These are phyloP conservation scores for Carassius gibelio DNA, from an alignment of 2,113 vertebrate species.

Conservation along the genomic window DNA sequence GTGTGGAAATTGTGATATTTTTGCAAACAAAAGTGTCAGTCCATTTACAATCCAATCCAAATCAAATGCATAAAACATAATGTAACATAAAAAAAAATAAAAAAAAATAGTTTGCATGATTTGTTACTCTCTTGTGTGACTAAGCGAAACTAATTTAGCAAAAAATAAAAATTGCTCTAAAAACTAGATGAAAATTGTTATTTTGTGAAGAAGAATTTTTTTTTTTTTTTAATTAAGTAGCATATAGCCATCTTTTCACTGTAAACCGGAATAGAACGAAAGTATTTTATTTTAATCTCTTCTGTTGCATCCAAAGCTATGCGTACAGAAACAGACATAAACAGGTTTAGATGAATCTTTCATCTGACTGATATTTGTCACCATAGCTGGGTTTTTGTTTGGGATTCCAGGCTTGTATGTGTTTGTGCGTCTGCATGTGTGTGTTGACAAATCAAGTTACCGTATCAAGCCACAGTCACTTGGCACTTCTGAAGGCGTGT, in stretches of 20 bases:
- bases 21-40: not conserved
- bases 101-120: not conserved
- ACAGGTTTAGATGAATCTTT: constrained; percentile 29
- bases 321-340: not conserved
- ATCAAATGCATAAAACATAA: not conserved
- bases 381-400: constrained; percentile 35
- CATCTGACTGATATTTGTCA: constrained; percentile 41
- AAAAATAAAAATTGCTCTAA: not conserved
- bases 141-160: not conserved
- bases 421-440: constrained; percentile 21
- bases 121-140: not conserved
- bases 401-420: constrained; percentile 25
- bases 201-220: not conserved
- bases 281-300: constrained; percentile 26
- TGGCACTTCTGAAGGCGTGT: constrained; percentile 52
- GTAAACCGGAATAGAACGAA: not conserved
- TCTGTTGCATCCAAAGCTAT: not conserved
- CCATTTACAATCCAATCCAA: not conserved
- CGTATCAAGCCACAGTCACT: constrained; percentile 48
- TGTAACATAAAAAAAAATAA: no score
- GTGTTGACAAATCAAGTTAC: constrained; percentile 40
- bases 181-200: not conserved
- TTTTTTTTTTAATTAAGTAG: not conserved
- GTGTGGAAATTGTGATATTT: not conserved
- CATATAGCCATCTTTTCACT: not conserved